Evolutionary conservation across 2,797 vertebrate species (phyloP).

Genomic region (Spheniscus humboldti): DNA sequence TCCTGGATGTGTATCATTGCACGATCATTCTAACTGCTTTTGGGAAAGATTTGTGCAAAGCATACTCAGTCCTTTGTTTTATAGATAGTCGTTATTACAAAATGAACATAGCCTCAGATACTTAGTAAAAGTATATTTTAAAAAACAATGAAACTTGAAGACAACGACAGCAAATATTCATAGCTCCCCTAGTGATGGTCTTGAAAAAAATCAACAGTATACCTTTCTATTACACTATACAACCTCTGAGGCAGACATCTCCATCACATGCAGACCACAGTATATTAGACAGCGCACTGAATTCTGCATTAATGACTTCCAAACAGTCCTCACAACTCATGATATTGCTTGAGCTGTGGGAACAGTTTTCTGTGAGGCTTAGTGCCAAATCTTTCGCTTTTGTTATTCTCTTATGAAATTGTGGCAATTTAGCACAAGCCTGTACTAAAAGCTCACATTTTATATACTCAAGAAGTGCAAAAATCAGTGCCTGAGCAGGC

Average conservation of each 20-base stretch:
- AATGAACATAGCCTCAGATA: neutral
- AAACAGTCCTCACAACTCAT: conserved; percentile 40
- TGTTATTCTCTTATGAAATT: conserved; percentile 48
- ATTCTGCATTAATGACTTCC: conserved; percentile 59
- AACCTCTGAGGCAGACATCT: conserved; percentile 24
- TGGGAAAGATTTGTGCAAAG: neutral
- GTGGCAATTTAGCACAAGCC: conserved; percentile 39
- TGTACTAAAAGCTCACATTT: conserved; percentile 59
- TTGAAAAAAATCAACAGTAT: neutral
- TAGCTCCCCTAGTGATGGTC: neutral
- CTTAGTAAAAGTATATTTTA: neutral
- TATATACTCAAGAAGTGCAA: conserved; percentile 50
- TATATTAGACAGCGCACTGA: conserved; percentile 20
- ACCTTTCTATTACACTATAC: conserved; percentile 4
- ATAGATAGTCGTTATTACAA: neutral
- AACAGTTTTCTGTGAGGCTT: conserved; percentile 55
- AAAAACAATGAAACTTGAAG: neutral
- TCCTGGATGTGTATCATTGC: neutral
- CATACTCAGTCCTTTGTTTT: neutral
- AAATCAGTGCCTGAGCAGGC: conserved; percentile 54
- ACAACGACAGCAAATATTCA: neutral
- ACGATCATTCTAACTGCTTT: neutral
- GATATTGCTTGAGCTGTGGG: conserved; percentile 43
- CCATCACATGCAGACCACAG: conserved; percentile 14
- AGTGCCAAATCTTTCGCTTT: conserved; percentile 58